A percentile compares a stretch with the other conserved stretches of the same genome.
Conservation (phyloP, 2,797 vertebrate species). For the Catharus ustulatus region DNA sequence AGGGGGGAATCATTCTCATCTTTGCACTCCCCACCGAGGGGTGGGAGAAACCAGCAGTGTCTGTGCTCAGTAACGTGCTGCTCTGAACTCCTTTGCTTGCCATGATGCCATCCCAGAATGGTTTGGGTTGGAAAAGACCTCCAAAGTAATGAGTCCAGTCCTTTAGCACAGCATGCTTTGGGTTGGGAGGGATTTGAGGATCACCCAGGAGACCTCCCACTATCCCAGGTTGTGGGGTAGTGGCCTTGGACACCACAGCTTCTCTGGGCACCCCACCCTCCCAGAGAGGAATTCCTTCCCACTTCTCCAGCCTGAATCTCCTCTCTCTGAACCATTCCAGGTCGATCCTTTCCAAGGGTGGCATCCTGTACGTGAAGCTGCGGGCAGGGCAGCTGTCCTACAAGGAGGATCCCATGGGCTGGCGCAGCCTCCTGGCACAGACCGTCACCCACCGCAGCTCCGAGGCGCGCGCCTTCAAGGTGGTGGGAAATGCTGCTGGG, state of each 20-base stretch:
- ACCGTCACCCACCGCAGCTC: conserved; percentile 86
- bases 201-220: neutral
- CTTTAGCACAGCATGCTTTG: neutral
- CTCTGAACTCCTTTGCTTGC: neutral
- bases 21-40: neutral
- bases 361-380: conserved; percentile 93
- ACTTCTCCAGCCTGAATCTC: neutral
- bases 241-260: neutral
- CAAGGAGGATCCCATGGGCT: conserved; percentile 96
- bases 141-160: neutral
- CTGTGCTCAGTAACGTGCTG: neutral
- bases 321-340: conserved; percentile 66
- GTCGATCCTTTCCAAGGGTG: conserved; percentile 92
- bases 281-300: neutral
- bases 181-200: neutral
- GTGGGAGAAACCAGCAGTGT: neutral
- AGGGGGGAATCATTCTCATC: neutral
- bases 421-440: conserved; percentile 92
- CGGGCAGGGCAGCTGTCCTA: conserved; percentile 95
- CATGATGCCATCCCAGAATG: neutral
- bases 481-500: conserved; percentile 33
- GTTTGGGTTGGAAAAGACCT: neutral
- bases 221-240: neutral
- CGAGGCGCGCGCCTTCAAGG: conserved; percentile 91
- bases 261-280: accelerated